A percentile compares a stretch with the other conserved stretches of the same genome.
These are phyloP conservation scores for Meloidogyne hapla DNA, from an alignment of 1,140 invertebrate species.

Conservation along the genomic window DNA sequence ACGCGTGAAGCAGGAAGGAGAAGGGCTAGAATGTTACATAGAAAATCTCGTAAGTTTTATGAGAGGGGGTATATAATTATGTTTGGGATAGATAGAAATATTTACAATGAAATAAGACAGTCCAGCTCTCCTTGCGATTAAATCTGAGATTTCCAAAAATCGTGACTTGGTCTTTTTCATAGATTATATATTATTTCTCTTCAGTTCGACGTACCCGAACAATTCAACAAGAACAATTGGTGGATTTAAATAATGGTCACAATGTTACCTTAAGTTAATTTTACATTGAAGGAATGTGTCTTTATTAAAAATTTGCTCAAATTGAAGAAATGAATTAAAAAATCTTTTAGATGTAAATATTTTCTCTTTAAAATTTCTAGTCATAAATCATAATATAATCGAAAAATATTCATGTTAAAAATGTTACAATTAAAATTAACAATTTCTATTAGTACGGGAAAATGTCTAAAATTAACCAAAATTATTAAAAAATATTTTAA, in stretches of 20 bases:
- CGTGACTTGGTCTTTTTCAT: neutral
- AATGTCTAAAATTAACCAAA: neutral
- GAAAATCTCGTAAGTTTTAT: constrained; percentile 51
- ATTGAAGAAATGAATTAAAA: neutral
- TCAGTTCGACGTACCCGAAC: constrained; percentile 46
- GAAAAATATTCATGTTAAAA: no score
- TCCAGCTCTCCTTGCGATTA: no score
- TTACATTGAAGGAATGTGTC: neutral
- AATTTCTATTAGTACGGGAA: neutral
- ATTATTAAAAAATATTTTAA: neutral
- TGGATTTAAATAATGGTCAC: constrained; percentile 37
- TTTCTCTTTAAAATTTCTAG: neutral
- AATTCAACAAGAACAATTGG: constrained; percentile 50
- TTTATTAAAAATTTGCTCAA: constrained; percentile 12
- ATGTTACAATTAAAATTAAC: no score
- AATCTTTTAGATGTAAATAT: neutral
- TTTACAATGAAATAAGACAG: no score
- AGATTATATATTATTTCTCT: neutral
- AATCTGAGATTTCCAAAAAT: constrained; percentile 21
- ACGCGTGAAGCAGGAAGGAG: constrained; percentile 52
- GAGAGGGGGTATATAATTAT: neutral
- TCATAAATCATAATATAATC: no score
- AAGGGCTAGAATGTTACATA: constrained; percentile 60
- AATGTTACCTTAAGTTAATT: neutral
- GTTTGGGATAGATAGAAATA: neutral